Evolutionary conservation across 2,113 vertebrate genomes (phyloP).

Genomic region (Dicerorhinus sumatrensis): DNA sequence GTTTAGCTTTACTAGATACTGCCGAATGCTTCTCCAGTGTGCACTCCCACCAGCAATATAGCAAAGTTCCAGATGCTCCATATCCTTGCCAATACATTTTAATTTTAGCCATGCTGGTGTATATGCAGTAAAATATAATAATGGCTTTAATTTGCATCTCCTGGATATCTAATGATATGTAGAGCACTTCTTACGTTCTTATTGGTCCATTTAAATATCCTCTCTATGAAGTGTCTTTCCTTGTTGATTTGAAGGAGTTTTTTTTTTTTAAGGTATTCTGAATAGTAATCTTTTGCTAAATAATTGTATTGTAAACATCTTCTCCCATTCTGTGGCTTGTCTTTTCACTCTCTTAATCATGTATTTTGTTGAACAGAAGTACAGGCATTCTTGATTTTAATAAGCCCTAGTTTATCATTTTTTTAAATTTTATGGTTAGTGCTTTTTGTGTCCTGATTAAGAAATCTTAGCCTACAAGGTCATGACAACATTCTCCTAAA

Average conservation of each 20-base stretch:
- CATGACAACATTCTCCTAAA: not conserved
- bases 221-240: not conserved
- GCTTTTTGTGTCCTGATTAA: not conserved
- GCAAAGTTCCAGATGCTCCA: not conserved
- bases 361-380: not conserved
- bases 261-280: not conserved
- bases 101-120: not conserved
- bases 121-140: not conserved
- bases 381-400: not conserved
- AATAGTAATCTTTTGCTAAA: not conserved
- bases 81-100: not conserved
- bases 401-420: not conserved
- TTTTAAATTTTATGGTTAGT: not conserved
- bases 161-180: not conserved
- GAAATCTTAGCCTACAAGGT: not conserved
- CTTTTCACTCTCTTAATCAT: not conserved
- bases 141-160: slow-evolving; percentile 34
- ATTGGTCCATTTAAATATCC: not conserved
- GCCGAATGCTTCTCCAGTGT: not conserved
- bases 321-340: not conserved
- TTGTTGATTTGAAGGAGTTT: not conserved
- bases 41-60: not conserved
- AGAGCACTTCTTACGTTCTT: not conserved
- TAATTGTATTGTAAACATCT: not conserved
- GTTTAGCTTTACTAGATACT: not conserved